A percentile compares a stretch with the other conserved stretches of the same genome.
Evolutionary conservation across 2,888 invertebrate species (phyloP).

Genomic region (Pollenia amentaria): DNA sequence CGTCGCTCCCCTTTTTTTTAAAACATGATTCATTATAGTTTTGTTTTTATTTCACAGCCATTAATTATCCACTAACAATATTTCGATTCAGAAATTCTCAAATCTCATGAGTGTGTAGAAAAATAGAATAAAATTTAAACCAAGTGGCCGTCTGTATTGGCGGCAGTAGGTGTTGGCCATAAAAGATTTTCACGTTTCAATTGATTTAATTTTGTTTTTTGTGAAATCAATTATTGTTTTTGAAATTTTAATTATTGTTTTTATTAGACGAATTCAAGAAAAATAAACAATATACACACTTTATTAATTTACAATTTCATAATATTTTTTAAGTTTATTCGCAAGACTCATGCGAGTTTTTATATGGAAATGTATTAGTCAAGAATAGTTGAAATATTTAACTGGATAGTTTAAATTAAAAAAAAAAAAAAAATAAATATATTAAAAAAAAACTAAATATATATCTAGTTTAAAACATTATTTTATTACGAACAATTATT

Average conservation of each 20-base stretch:
- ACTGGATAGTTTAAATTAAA: neutral
- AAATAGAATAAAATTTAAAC: constrained; percentile 6
- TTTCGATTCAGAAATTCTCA: constrained; percentile 33
- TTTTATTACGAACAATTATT: neutral
- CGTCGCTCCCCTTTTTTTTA: neutral
- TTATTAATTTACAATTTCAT: constrained; percentile 11
- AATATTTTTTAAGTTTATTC: neutral
- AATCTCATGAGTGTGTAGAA: constrained; percentile 15
- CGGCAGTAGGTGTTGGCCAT: constrained; percentile 51
- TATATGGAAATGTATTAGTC: constrained; percentile 6
- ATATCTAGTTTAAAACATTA: neutral
- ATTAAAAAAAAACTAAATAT: neutral
- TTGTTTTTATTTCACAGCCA: constrained; percentile 60
- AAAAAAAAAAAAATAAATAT: neutral
- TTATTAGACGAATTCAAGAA: constrained; percentile 8
- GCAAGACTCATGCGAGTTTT: constrained; percentile 42
- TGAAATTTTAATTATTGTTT: constrained; percentile 50
- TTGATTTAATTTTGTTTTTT: constrained; percentile 45
- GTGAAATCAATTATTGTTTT: constrained; percentile 26
- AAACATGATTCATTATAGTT: constrained; percentile 67
- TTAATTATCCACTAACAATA: constrained; percentile 67
- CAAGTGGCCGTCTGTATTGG: constrained; percentile 11
- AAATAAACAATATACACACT: constrained; percentile 25
- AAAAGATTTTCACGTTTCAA: constrained; percentile 67
- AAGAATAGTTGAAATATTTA: neutral